These are phyloP conservation scores for Eucera pruinosa DNA, from an alignment of 2,888 invertebrate genomes.

Conservation along the genomic window DNA sequence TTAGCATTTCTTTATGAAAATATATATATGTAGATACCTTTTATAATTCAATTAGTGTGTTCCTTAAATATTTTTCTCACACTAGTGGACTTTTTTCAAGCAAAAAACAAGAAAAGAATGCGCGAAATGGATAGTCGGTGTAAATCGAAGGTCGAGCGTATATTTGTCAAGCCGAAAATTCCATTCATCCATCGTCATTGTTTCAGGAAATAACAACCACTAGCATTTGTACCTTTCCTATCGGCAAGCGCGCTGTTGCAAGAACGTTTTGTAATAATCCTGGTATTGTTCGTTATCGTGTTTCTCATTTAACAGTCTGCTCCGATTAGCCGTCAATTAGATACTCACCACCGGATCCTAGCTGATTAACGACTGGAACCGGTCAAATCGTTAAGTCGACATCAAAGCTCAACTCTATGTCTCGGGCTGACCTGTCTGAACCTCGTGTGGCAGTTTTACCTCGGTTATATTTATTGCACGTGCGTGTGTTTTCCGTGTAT, in stretches of 20 bases:
- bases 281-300: slow-evolving; percentile 64
- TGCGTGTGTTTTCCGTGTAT: slow-evolving; percentile 42
- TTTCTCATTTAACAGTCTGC: slow-evolving; percentile 71
- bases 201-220: slow-evolving; percentile 48
- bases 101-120: too few species aligned
- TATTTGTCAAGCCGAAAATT: slow-evolving; percentile 39
- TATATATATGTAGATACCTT: too few species aligned
- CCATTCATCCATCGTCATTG: slow-evolving; percentile 19
- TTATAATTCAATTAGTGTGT: too few species aligned
- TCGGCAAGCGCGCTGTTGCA: slow-evolving; percentile 57
- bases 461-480: slow-evolving; percentile 29
- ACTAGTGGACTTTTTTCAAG: too few species aligned
- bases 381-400: slow-evolving; percentile 72
- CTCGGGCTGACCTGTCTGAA: slow-evolving; percentile 62
- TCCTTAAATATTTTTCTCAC: too few species aligned
- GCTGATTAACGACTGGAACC: slow-evolving; percentile 72
- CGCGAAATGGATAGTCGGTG: too few species aligned
- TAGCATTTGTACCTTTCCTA: slow-evolving; percentile 54
- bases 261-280: slow-evolving; percentile 69
- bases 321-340: slow-evolving; percentile 74
- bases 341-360: slow-evolving; percentile 62
- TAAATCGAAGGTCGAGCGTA: too few species aligned
- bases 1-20: too few species aligned
- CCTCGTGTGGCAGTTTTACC: slow-evolving; percentile 35
- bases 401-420: slow-evolving; percentile 54